Evolutionary conservation across 1,140 invertebrate genomes (phyloP), one percentile per base, ranked within the genome.

Genomic region (Asobara japonica): DNA sequence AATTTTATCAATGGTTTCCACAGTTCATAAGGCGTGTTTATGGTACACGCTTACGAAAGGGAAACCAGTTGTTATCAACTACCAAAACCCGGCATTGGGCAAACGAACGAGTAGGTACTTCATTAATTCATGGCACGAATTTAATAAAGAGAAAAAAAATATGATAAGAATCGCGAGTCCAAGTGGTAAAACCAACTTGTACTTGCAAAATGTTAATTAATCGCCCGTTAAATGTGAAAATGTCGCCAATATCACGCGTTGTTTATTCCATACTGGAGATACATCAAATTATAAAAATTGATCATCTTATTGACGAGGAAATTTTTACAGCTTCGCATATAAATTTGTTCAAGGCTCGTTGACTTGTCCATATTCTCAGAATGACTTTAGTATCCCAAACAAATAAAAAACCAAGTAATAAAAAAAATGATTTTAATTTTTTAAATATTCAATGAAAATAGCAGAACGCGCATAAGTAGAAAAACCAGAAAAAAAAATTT

Each of bases 161-260:
- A 5, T 45, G 41, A 45, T 45, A 18, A 45, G n/a, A 1, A 45
- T 45, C 41, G n/a, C n/a, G n/a, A n/a, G n/a, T n/a, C n/a, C 36
- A 38, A 38, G 1, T 16, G 41, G 41, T 13, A 16, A 16, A 45
- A 45, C 41, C 5, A 45, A 45, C 41, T 16, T 16, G 41, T 45
- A 16, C n/a, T 45, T 45, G 41, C 41, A 45, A 45, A 45, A 45
- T 45, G 41, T n/a, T 45, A 45, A 45, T 45, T 45, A 45, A 45
- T 45, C n/a, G 41, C 7, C 41, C 6, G 41, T 45, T 16, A 45
- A 45, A 2, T 1, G 5, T 13, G 41, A 13, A 13, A 45, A 45
- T 45, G 41, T 13, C n/a, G n/a, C n/a, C 41, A 1, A 38, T n/a
- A 45, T 13, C 41, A 45, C 41, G 41, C 41, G 13, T 16, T 45